These are phyloP conservation scores for Diplosoma virens DNA, from an alignment of 23 tunicate genomes.

Conservation along the genomic window DNA sequence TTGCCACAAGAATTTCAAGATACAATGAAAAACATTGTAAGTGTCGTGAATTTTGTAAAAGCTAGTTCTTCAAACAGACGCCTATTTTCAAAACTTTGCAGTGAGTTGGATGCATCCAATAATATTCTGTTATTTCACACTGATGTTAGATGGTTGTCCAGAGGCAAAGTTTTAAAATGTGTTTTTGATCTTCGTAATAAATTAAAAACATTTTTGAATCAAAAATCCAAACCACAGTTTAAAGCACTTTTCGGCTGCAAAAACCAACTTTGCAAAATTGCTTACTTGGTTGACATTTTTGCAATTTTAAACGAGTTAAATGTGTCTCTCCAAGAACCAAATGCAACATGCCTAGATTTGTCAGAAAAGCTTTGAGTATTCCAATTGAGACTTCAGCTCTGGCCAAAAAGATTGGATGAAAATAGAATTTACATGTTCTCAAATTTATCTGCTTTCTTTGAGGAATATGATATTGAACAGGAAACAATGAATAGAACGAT, in stretches of 20 bases:
- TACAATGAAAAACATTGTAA: conserved; percentile 38
- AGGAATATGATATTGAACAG: too few relatives aligned
- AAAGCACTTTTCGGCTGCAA: too few relatives aligned
- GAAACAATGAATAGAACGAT: too few relatives aligned
- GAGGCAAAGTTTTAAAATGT: conserved; percentile 42
- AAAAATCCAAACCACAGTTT: conserved; percentile 38
- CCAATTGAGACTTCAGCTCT: conserved; percentile 15
- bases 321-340: conserved; percentile 25
- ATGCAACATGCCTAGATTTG: conserved; percentile 41
- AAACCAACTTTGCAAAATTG: conserved; percentile 31
- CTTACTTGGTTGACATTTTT: conserved; percentile 39
- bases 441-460: too few relatives aligned
- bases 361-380: conserved; percentile 28
- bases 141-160: conserved; percentile 37
- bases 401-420: conserved; percentile 1
- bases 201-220: conserved; percentile 6
- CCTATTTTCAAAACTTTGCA: conserved; percentile 31
- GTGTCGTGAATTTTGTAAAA: conserved; percentile 40
- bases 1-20: conserved; percentile 46
- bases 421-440: too few relatives aligned
- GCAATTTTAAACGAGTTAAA: conserved; percentile 40
- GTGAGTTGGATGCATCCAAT: conserved; percentile 31
- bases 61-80: conserved; percentile 31
- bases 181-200: conserved; percentile 21
- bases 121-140: conserved; percentile 37